These are phyloP conservation scores for Lathamus discolor DNA, from an alignment of 2,113 vertebrate species.

Conservation along the genomic window DNA sequence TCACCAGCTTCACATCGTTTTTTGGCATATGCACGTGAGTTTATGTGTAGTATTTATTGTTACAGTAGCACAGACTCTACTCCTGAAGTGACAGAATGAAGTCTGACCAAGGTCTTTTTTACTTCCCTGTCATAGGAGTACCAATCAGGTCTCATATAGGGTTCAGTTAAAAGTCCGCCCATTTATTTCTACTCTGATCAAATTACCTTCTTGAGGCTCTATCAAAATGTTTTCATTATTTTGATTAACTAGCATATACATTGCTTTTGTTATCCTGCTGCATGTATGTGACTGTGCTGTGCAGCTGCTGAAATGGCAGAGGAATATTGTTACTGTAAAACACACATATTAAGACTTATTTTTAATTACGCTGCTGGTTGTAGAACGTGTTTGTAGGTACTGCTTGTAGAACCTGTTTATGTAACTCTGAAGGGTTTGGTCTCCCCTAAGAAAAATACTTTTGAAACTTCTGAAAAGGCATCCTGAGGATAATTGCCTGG, in stretches of 20 bases:
- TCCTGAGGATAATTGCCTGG: neutral
- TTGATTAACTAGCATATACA: neutral
- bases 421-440: neutral
- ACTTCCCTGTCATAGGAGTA: neutral
- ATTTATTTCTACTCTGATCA: neutral
- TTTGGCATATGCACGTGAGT: neutral
- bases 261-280: neutral
- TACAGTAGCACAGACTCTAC: neutral
- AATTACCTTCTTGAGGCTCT: neutral
- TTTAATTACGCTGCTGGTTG: neutral
- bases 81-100: neutral
- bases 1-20: neutral
- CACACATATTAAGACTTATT: neutral
- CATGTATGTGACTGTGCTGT: neutral
- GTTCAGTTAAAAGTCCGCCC: neutral
- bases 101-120: neutral
- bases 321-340: neutral
- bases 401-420: neutral
- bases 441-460: neutral
- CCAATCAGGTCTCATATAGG: neutral
- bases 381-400: neutral
- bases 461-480: neutral
- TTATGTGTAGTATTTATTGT: neutral
- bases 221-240: neutral
- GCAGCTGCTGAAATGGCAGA: neutral